Evolutionary conservation across 2,113 vertebrate species (phyloP).

Genomic region (Suncus etruscus): DNA sequence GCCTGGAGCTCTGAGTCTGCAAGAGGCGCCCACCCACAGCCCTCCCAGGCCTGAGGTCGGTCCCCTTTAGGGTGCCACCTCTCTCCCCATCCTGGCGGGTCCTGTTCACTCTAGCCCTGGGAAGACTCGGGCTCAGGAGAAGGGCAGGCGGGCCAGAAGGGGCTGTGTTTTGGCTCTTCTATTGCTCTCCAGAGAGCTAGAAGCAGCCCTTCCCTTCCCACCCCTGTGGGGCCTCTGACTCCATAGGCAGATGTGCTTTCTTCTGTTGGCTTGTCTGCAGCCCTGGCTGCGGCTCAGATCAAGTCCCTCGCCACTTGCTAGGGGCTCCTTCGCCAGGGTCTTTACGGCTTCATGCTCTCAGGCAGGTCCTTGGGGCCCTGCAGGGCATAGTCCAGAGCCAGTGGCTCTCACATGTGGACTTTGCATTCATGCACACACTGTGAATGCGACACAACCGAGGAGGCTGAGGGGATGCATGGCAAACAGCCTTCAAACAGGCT

Average conservation of each 20-base stretch:
- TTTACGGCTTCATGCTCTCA: neutral
- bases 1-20: conserved; percentile 68
- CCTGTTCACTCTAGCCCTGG: neutral
- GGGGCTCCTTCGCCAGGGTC: neutral
- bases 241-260: conserved; percentile 53
- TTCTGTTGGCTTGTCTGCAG: conserved; percentile 49
- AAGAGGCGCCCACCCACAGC: neutral
- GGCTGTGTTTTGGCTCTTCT: neutral
- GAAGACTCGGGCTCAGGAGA: conserved; percentile 20
- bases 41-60: neutral
- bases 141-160: neutral
- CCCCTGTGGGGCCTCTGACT: conserved; percentile 46
- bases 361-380: neutral
- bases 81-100: neutral
- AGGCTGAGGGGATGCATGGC: neutral
- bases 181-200: conserved; percentile 37
- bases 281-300: too few species aligned
- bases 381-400: conserved; percentile 40
- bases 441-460: neutral
- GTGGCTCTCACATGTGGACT: neutral
- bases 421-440: conserved; percentile 20
- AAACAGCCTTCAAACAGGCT: conserved; percentile 49
- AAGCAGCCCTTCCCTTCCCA: neutral
- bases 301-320: too few species aligned
- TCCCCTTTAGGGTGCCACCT: neutral